Evolutionary conservation across 2,888 invertebrate species (phyloP).

Genomic region (Ennomos fuscantarius): DNA sequence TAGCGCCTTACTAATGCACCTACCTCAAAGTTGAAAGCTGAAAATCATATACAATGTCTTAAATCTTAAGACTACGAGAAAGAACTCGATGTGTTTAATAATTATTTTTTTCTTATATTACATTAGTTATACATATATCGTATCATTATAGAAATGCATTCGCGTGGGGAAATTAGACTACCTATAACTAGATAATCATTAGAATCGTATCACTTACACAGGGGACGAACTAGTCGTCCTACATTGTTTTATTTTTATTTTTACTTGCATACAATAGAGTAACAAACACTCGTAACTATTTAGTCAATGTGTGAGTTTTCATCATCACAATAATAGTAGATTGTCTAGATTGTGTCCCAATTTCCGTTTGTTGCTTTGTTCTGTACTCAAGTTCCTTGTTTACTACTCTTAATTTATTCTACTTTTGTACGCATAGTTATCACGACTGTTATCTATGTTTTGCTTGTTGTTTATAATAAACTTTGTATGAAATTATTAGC

Average conservation of each 20-base stretch:
- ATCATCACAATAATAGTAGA: conserved; percentile 28
- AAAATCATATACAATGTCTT: too few species aligned
- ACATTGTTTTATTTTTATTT: too few species aligned
- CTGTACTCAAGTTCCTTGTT: conserved; percentile 27
- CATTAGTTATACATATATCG: too few species aligned
- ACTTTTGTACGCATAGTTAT: conserved; percentile 30
- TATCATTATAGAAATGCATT: neutral
- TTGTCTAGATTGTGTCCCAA: conserved; percentile 35
- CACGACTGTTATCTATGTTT: conserved; percentile 36
- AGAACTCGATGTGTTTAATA: too few species aligned
- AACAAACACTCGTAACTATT: conserved; percentile 21
- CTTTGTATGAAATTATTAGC: neutral
- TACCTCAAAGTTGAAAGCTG: neutral
- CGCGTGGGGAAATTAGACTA: neutral
- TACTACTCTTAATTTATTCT: conserved; percentile 32
- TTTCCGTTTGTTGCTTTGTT: conserved; percentile 38
- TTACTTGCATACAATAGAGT: conserved; percentile 21
- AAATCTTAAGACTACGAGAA: neutral
- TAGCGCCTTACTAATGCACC: neutral
- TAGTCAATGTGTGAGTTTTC: conserved; percentile 2
- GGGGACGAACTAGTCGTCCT: too few species aligned
- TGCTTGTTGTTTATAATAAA: conserved; percentile 17
- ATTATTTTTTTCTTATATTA: too few species aligned
- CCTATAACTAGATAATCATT: conserved; percentile 5
- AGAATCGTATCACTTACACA: too few species aligned